Evolutionary conservation across 2,888 invertebrate species (phyloP).

Genomic region (Coenonympha arcania): DNA sequence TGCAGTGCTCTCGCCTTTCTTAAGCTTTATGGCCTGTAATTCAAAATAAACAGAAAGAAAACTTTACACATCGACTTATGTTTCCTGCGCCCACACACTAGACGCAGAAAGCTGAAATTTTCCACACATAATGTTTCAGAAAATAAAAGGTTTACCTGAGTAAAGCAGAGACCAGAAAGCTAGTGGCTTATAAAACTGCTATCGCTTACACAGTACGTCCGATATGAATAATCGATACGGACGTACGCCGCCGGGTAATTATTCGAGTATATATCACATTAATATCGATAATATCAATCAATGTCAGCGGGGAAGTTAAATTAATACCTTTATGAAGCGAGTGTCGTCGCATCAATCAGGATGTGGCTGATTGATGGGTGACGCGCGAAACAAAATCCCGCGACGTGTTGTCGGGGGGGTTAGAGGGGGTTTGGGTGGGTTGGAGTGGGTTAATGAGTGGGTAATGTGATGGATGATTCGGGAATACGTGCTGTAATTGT

Average conservation of each 20-base stretch:
- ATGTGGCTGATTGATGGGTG: constrained; percentile 57
- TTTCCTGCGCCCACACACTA: too few species aligned
- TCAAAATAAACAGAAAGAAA: too few species aligned
- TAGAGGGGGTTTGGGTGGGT: not conserved
- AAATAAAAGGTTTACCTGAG: too few species aligned
- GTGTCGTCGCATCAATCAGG: constrained; percentile 59
- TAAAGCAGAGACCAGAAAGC: too few species aligned
- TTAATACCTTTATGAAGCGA: constrained; percentile 38
- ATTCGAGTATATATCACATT: constrained; percentile 33
- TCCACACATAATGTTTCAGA: too few species aligned
- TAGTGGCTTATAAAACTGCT: too few species aligned
- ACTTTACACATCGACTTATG: too few species aligned
- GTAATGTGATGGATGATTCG: not conserved
- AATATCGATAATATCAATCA: constrained; percentile 41
- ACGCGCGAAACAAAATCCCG: constrained; percentile 48
- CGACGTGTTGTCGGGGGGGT: not conserved
- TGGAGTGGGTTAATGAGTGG: not conserved
- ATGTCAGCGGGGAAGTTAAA: constrained; percentile 37
- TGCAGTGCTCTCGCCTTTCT: too few species aligned
- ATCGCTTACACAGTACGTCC: not conserved
- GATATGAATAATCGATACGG: constrained; percentile 14
- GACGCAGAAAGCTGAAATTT: too few species aligned
- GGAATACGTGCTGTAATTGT: not conserved
- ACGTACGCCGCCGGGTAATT: constrained; percentile 31
- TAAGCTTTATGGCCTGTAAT: too few species aligned